Base-by-base conservation (phyloP, 2,113 vertebrate genomes). In the Anarhynchus alexandrinus region DNA sequence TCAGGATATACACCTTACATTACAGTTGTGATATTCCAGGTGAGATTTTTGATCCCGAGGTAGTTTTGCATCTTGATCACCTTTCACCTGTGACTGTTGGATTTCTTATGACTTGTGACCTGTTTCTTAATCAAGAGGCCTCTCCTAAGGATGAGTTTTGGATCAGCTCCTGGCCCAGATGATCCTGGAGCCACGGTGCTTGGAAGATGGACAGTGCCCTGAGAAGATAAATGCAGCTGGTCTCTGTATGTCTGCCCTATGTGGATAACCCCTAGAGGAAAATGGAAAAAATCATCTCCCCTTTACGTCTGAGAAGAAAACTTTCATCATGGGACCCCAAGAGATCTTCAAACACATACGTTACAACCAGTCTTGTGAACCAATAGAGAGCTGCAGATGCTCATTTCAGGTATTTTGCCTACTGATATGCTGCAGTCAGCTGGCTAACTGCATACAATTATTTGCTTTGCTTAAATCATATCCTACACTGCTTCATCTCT, bases 21-120 rank as follows among this genome's bases (percentile, higher is more conserved):
- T n/a, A 45, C 2, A 4, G 70, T 70, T 77, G 17, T 49, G 66
- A 82, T 8, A 4, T 67, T 77, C 55, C 47, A 57, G 25, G 51
- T 80, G 58, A 90, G 80, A 91, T 92, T 94, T 92, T 93, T 26
- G 1, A 38, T 84, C 29, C 89, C 84, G 57, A 47, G 59, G 22
- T 84, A 72, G 54, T 86, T 97, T 90, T 91, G 79, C 85, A 84
- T 94, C 88, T 95, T 92, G 92, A 94, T 90, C 64, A 61, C 69
- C 70, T 92, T 86, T 97, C 49, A 73, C 62, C 16, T 93, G 17
- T 91, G 80, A 92, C 70, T 14, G 94, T 72, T 90, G 84, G 59
- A 38, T 64, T 77, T 81, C 86, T 96, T 95, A 73, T 88, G 73
- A 62, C 40, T 96, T 70, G 11, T 64, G 45, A 59, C 27, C 19